Base-by-base conservation (phyloP, 1,140 invertebrate species). In the Lepidurus arcticus region DNA sequence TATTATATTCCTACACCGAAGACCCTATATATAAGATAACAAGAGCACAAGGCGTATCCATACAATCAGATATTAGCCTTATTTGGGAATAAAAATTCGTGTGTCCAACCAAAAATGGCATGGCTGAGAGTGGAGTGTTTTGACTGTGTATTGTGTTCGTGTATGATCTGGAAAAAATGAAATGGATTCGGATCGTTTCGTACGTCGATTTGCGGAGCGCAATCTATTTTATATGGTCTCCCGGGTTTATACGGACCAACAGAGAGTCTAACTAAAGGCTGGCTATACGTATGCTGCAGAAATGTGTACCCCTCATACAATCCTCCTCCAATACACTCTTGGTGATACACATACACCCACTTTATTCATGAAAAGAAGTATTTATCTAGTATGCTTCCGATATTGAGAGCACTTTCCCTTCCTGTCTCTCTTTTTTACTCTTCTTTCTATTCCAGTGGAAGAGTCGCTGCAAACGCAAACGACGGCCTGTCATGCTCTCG, bases 331-430 rank as follows among this genome's bases (percentile, higher is more conserved):
- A 65, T 65, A 65, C 1, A 65, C 13, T 65, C 21, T 16, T 65
- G 13, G 6, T 7, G 16, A 65, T 65, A 34, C 34, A 34, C 34
- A 34, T 34, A 34, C 34, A 34, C 34, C 34, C 34, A 34, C 21
- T 65, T 65, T 65, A 65, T 65, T 65, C 53, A 65, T n/a, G 53
- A 21, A 65, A 65, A 65, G 53, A 65, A 65, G 53, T 65, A 65
- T 65, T 21, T 65, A 65, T 65, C 53, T 65, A n/a, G 53, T n/a
- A 65, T 21, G 53, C 53, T 65, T 65, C 53, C 13, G 21, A 21
- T 65, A 65, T 65, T 65, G 53, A 65, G 53, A 65, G 53, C 53
- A 13, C 53, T 65, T 65, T 13, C 53, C 53, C 53, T 21, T 65
- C 53, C 53, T 21, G 16, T 9, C 53, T 65, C 21, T 65, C 21